phyloP scores from a whole-genome alignment of 2,797 vertebrate genomes.

The Macroramphosus scolopax region DNA sequence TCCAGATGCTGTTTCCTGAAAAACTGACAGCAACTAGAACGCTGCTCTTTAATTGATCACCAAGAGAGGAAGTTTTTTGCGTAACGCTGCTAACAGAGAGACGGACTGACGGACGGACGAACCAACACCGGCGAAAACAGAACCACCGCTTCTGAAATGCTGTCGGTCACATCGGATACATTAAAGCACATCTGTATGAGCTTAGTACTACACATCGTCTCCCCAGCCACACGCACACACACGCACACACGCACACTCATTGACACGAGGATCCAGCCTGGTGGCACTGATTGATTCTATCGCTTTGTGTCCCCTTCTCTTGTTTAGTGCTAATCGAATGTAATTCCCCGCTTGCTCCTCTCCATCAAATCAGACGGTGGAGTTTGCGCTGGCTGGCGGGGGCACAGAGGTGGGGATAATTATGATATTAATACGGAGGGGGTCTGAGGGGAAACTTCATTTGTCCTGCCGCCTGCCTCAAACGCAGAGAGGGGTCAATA shows the following conservation, averaged over 20 bases:
- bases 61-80: no score
- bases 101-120: no score
- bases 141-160: slow-evolving; percentile 7
- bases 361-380: slow-evolving; percentile 77
- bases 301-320: slow-evolving; percentile 72
- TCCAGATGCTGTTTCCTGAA: no score
- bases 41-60: no score
- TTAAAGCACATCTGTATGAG: slow-evolving; percentile 11
- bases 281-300: slow-evolving; percentile 76
- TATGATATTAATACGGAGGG: slow-evolving; percentile 80
- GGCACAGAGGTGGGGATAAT: slow-evolving; percentile 77
- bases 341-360: slow-evolving; percentile 75
- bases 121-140: no score
- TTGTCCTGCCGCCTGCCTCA: slow-evolving; percentile 73
- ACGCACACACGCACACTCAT: slow-evolving; percentile 23
- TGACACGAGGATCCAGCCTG: slow-evolving; percentile 41
- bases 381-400: slow-evolving; percentile 64
- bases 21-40: no score
- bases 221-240: slow-evolving; percentile 7
- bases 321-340: slow-evolving; percentile 84
- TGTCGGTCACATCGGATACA: slow-evolving; percentile 1
- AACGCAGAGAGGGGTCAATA: slow-evolving; percentile 78
- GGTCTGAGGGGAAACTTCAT: slow-evolving; percentile 77
- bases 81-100: no score
- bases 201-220: neutral